A percentile compares a stretch with the other conserved stretches of the same genome.
Conservation (phyloP, 2,888 invertebrate genomes). For the Meganola albula region DNA sequence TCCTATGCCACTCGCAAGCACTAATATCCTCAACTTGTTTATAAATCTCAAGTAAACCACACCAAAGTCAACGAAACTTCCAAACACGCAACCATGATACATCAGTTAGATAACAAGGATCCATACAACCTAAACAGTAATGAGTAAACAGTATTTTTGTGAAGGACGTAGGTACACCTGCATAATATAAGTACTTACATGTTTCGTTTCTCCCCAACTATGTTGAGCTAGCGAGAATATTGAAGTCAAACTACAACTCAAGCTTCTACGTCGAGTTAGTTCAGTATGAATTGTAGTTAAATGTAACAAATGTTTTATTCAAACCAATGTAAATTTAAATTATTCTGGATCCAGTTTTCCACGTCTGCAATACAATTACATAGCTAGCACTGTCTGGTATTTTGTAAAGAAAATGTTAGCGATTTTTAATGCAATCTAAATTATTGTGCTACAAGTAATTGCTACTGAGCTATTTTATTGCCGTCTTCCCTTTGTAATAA, state of each 20-base stretch:
- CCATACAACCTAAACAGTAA: too few relatives aligned
- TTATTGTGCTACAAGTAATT: not conserved
- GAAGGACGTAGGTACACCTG: not conserved
- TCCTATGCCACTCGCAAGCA: too few relatives aligned
- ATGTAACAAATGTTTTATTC: constrained; percentile 35
- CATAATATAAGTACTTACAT: not conserved
- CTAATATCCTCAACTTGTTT: too few relatives aligned
- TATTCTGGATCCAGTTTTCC: constrained; percentile 35
- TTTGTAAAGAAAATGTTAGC: constrained; percentile 26
- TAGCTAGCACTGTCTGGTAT: constrained; percentile 34
- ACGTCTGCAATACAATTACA: constrained; percentile 38
- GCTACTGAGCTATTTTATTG: not conserved
- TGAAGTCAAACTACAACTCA: constrained; percentile 45
- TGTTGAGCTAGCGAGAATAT: constrained; percentile 12
- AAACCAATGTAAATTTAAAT: constrained; percentile 50
- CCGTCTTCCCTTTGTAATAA: constrained; percentile 7
- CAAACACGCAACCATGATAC: too few relatives aligned
- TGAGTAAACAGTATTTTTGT: too few relatives aligned
- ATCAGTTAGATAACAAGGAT: too few relatives aligned
- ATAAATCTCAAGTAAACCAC: too few relatives aligned
- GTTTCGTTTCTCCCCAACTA: not conserved
- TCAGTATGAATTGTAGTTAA: constrained; percentile 29
- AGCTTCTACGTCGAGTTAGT: constrained; percentile 29
- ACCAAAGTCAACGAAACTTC: too few relatives aligned
- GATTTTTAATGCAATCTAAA: constrained; percentile 14